phyloP scores from a whole-genome alignment of 1,140 invertebrate species.

The Conus ventricosus region DNA sequence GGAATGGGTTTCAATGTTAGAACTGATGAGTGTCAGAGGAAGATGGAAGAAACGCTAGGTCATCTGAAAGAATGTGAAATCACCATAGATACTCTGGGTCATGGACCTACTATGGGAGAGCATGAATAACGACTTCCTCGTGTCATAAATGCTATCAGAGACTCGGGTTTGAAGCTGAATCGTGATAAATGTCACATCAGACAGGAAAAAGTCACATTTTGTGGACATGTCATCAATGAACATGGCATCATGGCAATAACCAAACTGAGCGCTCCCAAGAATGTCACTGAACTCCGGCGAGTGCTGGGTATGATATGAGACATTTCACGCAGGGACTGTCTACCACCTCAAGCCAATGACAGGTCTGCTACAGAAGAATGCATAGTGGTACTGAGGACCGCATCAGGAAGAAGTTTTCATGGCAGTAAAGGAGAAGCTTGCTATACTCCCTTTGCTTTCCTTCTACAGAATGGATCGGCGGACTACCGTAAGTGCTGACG shows the following conservation, averaged over 20 bases:
- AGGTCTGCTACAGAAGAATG: not conserved
- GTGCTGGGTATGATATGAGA: constrained; percentile 62
- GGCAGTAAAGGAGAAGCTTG: too few species aligned
- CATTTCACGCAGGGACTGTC: constrained; percentile 24
- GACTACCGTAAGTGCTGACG: too few species aligned
- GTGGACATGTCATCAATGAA: constrained; percentile 38
- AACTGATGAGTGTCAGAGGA: constrained; percentile 48
- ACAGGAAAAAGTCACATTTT: constrained; percentile 25
- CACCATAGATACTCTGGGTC: constrained; percentile 59
- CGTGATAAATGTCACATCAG: constrained; percentile 69
- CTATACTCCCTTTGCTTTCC: too few species aligned
- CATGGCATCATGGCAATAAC: not conserved
- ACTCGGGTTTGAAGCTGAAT: constrained; percentile 62
- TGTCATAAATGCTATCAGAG: constrained; percentile 43
- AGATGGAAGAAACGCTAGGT: constrained; percentile 42
- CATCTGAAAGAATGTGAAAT: constrained; percentile 27
- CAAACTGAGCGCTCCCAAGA: too few species aligned
- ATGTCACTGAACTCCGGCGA: constrained; percentile 46
- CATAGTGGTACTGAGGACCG: too few species aligned
- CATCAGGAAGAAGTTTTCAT: too few species aligned
- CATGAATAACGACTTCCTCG: constrained; percentile 50
- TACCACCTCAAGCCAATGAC: constrained; percentile 13
- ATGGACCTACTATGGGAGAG: constrained; percentile 43
- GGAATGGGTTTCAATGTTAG: constrained; percentile 70
- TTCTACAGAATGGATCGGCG: too few species aligned